phyloP scores from a whole-genome alignment of 2,797 vertebrate genomes.

The Fringilla coelebs region DNA sequence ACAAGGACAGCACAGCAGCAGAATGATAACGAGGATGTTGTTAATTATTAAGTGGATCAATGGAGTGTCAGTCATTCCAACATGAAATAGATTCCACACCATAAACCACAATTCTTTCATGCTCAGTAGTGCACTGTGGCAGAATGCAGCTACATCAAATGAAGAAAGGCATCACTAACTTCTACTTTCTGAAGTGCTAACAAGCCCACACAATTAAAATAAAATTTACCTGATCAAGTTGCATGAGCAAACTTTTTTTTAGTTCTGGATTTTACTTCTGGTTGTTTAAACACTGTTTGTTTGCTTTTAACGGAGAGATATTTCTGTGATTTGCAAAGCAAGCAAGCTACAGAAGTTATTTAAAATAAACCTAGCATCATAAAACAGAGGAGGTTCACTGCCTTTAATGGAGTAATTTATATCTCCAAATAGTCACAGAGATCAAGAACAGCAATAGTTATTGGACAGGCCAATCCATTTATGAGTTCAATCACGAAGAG shows the following conservation, averaged over 20 bases:
- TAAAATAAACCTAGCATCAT: background rate
- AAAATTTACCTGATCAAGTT: background rate
- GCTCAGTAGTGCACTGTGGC: background rate
- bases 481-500: background rate
- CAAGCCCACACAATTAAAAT: background rate
- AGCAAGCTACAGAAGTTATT: background rate
- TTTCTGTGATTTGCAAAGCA: conserved; percentile 20
- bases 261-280: conserved; percentile 9
- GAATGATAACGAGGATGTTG: background rate
- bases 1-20: background rate
- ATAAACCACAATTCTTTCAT: conserved; percentile 41
- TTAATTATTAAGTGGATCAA: conserved; percentile 54
- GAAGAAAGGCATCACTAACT: background rate
- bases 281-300: background rate
- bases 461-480: background rate
- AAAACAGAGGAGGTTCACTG: background rate
- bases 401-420: background rate
- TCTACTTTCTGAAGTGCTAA: background rate
- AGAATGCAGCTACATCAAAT: conserved; percentile 5
- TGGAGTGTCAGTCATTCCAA: conserved; percentile 20
- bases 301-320: background rate
- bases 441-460: background rate
- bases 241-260: conserved; percentile 16
- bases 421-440: background rate
- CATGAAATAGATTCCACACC: background rate